These are phyloP conservation scores for Hoplias malabaricus DNA, from an alignment of 2,113 vertebrate genomes.

Conservation along the genomic window DNA sequence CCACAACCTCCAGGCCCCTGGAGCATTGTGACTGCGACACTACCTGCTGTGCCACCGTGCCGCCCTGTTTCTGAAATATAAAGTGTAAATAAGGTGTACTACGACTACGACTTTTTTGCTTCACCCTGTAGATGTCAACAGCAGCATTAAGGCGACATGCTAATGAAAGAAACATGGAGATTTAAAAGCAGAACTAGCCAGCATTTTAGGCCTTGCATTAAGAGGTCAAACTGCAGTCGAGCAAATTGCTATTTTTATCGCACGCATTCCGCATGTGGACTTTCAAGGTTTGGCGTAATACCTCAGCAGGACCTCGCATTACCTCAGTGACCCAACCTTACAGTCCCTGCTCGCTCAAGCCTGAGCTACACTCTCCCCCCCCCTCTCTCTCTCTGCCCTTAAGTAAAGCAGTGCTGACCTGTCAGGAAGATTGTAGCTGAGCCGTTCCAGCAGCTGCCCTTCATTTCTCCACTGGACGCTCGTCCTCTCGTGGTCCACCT, in stretches of 20 bases:
- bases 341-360: background rate
- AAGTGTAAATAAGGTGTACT: no score
- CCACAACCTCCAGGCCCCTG: no score
- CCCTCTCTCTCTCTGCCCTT: background rate
- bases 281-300: background rate
- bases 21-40: no score
- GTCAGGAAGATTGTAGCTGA: background rate
- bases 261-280: background rate
- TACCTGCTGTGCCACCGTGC: no score
- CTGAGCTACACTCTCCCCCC: background rate
- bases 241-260: background rate
- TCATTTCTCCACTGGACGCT: background rate
- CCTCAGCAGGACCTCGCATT: background rate
- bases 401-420: background rate
- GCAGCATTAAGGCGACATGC: no score
- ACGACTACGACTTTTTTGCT: no score
- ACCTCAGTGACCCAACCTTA: background rate
- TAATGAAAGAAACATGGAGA: no score
- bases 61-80: no score
- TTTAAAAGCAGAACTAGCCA: no score
- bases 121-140: no score
- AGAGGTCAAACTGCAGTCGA: background rate
- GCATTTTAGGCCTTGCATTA: no score
- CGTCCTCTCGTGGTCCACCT: background rate
- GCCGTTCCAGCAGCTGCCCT: background rate